Percentiles rank a stretch among this genome's conserved stretches.
Conservation (phyloP, 2,888 invertebrate species). For the Drosophila quasianomalipes region DNA sequence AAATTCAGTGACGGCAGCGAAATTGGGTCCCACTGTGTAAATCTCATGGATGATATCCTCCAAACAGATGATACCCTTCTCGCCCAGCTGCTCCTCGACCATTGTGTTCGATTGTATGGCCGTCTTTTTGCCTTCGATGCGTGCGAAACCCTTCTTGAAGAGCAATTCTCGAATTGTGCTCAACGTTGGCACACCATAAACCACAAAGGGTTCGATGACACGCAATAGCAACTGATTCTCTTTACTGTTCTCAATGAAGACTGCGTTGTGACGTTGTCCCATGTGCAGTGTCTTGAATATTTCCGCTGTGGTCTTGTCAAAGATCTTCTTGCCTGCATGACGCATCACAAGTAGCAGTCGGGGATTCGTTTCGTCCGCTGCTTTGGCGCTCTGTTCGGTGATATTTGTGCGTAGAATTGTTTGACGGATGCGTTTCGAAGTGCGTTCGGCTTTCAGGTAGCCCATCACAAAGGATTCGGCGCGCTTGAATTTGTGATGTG, state of each 20-base stretch:
- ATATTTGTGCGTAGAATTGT: constrained; percentile 77
- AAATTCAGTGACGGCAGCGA: constrained; percentile 79
- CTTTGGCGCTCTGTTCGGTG: constrained; percentile 60
- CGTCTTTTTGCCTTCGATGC: constrained; percentile 81
- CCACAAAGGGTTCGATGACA: constrained; percentile 85
- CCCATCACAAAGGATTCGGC: constrained; percentile 85
- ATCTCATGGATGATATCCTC: constrained; percentile 86
- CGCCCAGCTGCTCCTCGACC: constrained; percentile 84
- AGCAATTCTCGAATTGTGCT: constrained; percentile 84
- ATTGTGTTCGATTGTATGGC: constrained; percentile 85
- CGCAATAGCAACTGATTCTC: constrained; percentile 84
- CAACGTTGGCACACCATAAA: constrained; percentile 83
- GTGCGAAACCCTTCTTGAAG: constrained; percentile 85
- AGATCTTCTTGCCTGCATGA: constrained; percentile 84
- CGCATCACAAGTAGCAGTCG: constrained; percentile 84
- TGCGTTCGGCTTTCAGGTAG: constrained; percentile 83
- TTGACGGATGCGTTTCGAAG: constrained; percentile 80
- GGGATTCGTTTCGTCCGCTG: constrained; percentile 75
- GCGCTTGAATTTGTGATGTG: constrained; percentile 83
- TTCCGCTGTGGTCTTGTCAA: constrained; percentile 82
- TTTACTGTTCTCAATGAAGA: constrained; percentile 83
- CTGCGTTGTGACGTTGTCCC: constrained; percentile 79
- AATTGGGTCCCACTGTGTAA: constrained; percentile 84
- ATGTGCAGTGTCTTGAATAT: constrained; percentile 80
- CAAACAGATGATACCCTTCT: constrained; percentile 84